Conservation (phyloP, 2,113 vertebrate species). For the Delphinapterus leucas region DNA sequence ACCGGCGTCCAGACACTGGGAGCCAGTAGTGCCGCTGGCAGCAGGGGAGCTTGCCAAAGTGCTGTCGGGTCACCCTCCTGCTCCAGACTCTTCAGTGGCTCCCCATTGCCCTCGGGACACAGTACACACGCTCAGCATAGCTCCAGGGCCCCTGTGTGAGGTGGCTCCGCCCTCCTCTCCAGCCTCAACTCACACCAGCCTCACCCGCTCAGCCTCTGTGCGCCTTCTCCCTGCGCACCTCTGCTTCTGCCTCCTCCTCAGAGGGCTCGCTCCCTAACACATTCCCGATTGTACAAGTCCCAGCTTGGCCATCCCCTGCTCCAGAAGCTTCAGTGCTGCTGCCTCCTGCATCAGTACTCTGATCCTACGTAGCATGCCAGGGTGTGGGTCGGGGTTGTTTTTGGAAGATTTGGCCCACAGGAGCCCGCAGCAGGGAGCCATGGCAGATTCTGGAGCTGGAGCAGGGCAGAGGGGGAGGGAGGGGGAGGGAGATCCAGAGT, state of each 20-base stretch:
- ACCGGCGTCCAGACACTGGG: no score
- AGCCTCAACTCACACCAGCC: neutral
- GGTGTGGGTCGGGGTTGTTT: no score
- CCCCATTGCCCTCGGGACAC: neutral
- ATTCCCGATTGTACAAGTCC: accelerated
- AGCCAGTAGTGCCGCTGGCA: neutral
- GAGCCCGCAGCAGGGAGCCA: neutral
- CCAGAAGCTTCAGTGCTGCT: neutral
- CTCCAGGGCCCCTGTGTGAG: neutral
- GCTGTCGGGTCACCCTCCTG: neutral
- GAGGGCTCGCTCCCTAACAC: neutral
- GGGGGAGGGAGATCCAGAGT: neutral
- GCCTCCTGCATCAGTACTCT: accelerated
- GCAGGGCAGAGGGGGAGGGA: neutral
- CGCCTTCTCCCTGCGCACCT: neutral
- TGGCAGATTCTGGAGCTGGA: neutral
- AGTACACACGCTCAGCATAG: accelerated
- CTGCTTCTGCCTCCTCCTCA: neutral
- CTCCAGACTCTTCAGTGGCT: no score
- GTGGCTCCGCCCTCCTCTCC: neutral
- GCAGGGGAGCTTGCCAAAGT: neutral
- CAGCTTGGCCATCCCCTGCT: neutral
- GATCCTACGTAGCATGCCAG: accelerated
- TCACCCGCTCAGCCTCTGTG: accelerated
- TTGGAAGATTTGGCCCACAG: neutral